Evolutionary conservation across 1,140 invertebrate genomes (phyloP), one percentile per base, ranked within the genome.

Genomic region (Drosophila ficusphila): DNA sequence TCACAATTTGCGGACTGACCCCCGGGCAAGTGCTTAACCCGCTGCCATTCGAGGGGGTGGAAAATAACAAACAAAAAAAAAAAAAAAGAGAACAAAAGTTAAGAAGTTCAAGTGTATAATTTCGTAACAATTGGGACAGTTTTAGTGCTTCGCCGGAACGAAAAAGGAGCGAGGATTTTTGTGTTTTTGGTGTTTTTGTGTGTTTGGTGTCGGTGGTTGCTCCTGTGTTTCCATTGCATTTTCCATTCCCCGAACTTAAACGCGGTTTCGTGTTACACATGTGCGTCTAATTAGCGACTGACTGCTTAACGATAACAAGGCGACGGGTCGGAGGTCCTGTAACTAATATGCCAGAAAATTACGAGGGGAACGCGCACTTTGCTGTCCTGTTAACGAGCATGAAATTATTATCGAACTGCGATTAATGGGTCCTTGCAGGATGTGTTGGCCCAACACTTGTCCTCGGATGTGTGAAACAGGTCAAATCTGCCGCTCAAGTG

Each of bases 221-320:
- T 71, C 21, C 46, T 38, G 34, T 19, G 34, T 42, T 11, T 41
- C 33, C 49, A 12, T 51, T 42, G 25, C 65, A 11, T n/a, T 54
- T 54, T 19, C 49, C 21, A 33, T 36, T 49, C 27, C 16, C 34
- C 33, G 27, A 48, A 48, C 62, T 88, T 88, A 82, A 88, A 88
- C 88, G 82, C 70, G 82, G 82, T 88, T 88, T 88, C 75, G 67
- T 75, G 83, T 88, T 88, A 88, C 82, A 88, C 82, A 88, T 88
- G 82, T 88, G 82, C 81, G 82, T 82, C 82, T 82, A 88, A 88
- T 88, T 88, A 88, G 82, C 82, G 82, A 75, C 83, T 82, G 82
- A 75, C 83, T 82, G 69, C 81, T 88, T 78, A 88, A 82, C 83
- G 82, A 78, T 76, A 83, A 73, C 78, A 73, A 72, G 64, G 49